Percentiles rank a stretch among this genome's conserved stretches.
Evolutionary conservation across 2,113 vertebrate genomes (phyloP).

Genomic region (Nansenia antarctica): DNA sequence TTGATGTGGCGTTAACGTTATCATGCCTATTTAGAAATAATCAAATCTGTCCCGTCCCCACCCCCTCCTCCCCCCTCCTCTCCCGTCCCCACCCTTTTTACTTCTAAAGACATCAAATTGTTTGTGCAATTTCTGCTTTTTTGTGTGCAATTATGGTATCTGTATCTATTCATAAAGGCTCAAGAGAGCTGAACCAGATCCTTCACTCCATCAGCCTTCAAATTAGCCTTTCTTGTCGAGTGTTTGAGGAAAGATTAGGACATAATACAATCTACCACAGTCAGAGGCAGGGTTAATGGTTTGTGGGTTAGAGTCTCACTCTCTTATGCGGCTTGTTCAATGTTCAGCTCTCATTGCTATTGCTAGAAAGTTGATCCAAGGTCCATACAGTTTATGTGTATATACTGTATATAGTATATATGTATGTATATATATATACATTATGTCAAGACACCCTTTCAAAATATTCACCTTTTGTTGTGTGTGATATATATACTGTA

Average conservation of each 20-base stretch:
- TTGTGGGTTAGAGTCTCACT: neutral
- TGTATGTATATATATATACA: neutral
- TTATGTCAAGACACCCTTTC: too few relatives aligned
- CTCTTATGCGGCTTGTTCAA: neutral
- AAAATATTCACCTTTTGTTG: too few relatives aligned
- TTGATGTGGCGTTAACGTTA: constrained; percentile 72
- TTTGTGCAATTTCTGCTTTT: constrained; percentile 41
- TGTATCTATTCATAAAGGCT: constrained; percentile 57
- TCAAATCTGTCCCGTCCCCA: constrained; percentile 73
- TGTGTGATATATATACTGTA: too few relatives aligned
- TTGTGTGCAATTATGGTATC: constrained; percentile 66
- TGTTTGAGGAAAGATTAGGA: constrained; percentile 70
- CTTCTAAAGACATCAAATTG: constrained; percentile 70
- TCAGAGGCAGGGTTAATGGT: constrained; percentile 65
- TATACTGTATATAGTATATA: neutral
- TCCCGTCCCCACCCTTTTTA: too few relatives aligned
- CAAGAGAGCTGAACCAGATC: constrained; percentile 52
- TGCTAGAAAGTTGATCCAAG: constrained; percentile 64
- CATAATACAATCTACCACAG: constrained; percentile 65
- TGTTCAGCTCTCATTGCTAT: constrained; percentile 31
- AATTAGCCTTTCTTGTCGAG: constrained; percentile 72
- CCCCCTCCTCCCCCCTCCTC: too few relatives aligned
- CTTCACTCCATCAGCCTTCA: constrained; percentile 66
- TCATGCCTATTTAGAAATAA: constrained; percentile 71
- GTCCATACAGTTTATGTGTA: neutral